Conservation (phyloP, 2,113 vertebrate genomes). For the Columba livia region DNA sequence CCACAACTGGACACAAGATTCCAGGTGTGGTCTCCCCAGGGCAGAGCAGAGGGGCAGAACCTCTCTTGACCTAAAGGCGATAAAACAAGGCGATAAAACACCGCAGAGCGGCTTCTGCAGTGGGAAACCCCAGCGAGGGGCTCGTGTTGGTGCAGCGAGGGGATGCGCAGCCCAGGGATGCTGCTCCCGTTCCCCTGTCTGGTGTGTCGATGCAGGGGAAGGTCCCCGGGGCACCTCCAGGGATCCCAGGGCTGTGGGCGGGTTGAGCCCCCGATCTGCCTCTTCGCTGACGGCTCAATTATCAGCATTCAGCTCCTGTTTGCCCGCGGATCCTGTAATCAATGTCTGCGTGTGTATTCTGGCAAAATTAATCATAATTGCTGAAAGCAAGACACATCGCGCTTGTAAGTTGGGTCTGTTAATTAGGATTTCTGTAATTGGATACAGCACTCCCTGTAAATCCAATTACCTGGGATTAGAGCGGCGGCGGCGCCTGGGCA, state of each 20-base stretch:
- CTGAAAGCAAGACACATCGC: constrained; percentile 52
- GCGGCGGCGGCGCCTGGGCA: neutral
- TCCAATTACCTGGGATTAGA: constrained; percentile 71
- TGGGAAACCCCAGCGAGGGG: neutral
- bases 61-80: too few species aligned
- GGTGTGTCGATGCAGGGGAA: rapidly evolving
- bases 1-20: too few species aligned
- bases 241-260: neutral
- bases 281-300: neutral
- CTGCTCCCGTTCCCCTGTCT: neutral
- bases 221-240: neutral
- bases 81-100: neutral
- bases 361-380: constrained; percentile 64
- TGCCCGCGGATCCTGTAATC: constrained; percentile 30
- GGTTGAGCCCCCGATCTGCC: too few species aligned
- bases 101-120: rapidly evolving
- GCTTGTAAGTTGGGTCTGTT: constrained; percentile 62
- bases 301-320: constrained; percentile 42
- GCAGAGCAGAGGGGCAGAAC: too few species aligned
- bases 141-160: rapidly evolving
- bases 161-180: rapidly evolving
- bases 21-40: too few species aligned
- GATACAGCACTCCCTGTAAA: constrained; percentile 55
- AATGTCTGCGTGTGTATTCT: constrained; percentile 2
- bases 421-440: constrained; percentile 73